A percentile compares a stretch with the other conserved stretches of the same genome.
Conservation (phyloP, 2,113 vertebrate genomes). For the Pollachius pollachius region DNA sequence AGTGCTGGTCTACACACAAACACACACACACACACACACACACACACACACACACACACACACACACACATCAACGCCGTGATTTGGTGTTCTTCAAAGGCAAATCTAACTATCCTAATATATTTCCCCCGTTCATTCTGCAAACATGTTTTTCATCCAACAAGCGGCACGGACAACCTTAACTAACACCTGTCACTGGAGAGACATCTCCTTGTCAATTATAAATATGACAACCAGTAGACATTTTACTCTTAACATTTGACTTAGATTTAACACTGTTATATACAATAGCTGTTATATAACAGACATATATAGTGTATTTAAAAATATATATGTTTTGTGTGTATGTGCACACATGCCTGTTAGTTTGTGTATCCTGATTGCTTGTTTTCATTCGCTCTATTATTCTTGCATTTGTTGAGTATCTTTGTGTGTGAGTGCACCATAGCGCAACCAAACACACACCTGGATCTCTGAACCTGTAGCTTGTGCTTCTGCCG, state of each 20-base stretch:
- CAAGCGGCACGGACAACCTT: background rate
- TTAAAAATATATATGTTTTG: slow-evolving; percentile 1
- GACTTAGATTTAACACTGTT: background rate
- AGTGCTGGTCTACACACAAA: background rate
- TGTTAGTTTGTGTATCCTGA: background rate
- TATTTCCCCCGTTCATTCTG: background rate
- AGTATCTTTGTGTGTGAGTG: background rate
- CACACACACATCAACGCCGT: background rate
- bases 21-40: slow-evolving; percentile 5
- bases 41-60: slow-evolving; percentile 14
- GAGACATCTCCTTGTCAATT: slow-evolving; percentile 7
- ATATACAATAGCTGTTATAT: background rate
- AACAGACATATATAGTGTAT: background rate
- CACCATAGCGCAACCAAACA: no score
- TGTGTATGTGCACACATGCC: background rate
- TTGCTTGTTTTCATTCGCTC: background rate
- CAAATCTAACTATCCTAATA: no score
- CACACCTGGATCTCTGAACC: slow-evolving; percentile 34
- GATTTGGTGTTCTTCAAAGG: background rate
- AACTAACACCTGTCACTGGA: slow-evolving; percentile 4
- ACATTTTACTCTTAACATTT: background rate
- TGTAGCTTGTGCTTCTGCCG: slow-evolving; percentile 59
- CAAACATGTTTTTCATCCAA: background rate
- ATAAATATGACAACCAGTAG: background rate
- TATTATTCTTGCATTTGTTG: background rate